phyloP scores from a whole-genome alignment of 2,113 vertebrate species.

The Myotis brandtii region DNA sequence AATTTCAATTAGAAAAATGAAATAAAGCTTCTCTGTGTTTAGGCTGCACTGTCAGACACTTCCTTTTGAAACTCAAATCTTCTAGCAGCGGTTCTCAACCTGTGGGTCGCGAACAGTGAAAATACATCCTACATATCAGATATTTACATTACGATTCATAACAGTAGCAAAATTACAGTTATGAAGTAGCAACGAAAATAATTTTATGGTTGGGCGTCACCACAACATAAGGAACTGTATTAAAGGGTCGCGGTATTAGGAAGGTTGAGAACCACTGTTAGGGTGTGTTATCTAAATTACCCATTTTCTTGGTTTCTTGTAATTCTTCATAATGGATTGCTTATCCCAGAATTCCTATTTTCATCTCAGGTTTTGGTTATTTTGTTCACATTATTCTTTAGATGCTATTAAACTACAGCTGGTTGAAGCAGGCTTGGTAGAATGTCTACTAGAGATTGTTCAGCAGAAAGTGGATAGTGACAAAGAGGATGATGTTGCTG shows the following conservation, averaged over 20 bases:
- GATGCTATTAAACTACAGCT: slow-evolving; percentile 98
- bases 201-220: too few relatives aligned
- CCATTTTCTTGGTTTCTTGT: background rate
- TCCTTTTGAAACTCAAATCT: slow-evolving; percentile 23
- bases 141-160: too few relatives aligned
- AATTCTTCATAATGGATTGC: background rate
- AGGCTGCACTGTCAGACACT: background rate
- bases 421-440: slow-evolving; percentile 97
- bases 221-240: too few relatives aligned
- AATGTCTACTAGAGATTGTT: slow-evolving; percentile 96
- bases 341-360: background rate
- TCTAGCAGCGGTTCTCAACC: too few relatives aligned
- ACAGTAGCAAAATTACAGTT: too few relatives aligned
- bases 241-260: too few relatives aligned
- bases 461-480: slow-evolving; percentile 95
- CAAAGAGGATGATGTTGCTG: slow-evolving; percentile 94
- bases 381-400: slow-evolving; percentile 77
- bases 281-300: background rate
- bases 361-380: slow-evolving; percentile 29
- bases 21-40: slow-evolving; percentile 2
- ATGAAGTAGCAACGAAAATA: too few relatives aligned
- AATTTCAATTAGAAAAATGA: slow-evolving; percentile 41
- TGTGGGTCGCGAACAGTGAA: too few relatives aligned
- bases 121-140: too few relatives aligned
- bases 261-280: background rate